Evolutionary conservation across 2,113 vertebrate genomes (phyloP).

Genomic region (Lasiurus cinereus): DNA sequence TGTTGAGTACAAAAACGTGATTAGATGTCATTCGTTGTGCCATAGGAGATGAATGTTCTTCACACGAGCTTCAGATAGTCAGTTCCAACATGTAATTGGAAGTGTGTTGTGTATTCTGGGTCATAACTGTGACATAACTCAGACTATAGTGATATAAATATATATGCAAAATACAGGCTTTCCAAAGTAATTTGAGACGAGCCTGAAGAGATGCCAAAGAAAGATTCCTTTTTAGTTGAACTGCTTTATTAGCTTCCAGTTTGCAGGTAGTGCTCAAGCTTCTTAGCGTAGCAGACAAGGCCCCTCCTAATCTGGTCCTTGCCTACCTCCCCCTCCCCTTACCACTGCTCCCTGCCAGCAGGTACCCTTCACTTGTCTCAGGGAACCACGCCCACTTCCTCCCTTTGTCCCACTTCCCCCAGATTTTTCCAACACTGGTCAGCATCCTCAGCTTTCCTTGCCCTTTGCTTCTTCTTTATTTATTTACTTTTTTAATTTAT

Average conservation of each 20-base stretch:
- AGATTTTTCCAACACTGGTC: not conserved
- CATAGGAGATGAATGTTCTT: not conserved
- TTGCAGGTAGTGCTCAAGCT: not conserved
- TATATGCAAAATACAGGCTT: conserved; percentile 21
- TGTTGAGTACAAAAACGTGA: not conserved
- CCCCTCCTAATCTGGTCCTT: not conserved
- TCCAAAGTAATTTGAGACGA: not conserved
- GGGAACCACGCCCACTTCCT: not conserved
- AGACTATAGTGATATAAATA: not conserved
- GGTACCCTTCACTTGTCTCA: not conserved
- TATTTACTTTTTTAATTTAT: not conserved
- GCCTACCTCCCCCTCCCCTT: not conserved
- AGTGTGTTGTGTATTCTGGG: not conserved
- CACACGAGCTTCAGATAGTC: not conserved
- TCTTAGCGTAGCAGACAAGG: not conserved
- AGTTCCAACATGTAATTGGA: not conserved
- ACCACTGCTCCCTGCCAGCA: not conserved
- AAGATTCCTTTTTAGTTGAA: not conserved
- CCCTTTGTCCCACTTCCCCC: not conserved
- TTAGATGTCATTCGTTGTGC: not conserved
- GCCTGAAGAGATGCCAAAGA: not conserved
- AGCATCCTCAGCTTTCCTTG: not conserved
- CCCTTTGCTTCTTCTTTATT: not conserved
- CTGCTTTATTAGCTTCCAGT: not conserved
- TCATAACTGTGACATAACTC: not conserved